These are phyloP conservation scores for Leucophora obtusa DNA, from an alignment of 2,888 invertebrate species.

Conservation along the genomic window DNA sequence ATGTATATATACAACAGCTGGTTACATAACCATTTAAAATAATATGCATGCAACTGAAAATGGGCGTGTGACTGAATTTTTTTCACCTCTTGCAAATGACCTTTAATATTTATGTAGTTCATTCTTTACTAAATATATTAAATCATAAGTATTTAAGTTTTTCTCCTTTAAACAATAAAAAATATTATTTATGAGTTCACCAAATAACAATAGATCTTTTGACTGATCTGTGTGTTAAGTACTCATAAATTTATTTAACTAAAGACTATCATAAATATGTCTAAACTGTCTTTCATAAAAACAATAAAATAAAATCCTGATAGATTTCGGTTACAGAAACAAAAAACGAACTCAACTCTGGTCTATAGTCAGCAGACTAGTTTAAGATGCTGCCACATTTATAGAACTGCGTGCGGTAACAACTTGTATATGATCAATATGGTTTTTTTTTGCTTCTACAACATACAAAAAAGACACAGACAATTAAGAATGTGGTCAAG, in stretches of 20 bases:
- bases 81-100: no score
- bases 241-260: slow-evolving; percentile 55
- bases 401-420: background rate
- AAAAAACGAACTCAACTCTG: background rate
- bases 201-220: slow-evolving; percentile 13
- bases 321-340: slow-evolving; percentile 9
- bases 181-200: slow-evolving; percentile 47
- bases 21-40: background rate
- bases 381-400: background rate
- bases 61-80: no score
- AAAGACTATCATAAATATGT: slow-evolving; percentile 56
- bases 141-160: background rate
- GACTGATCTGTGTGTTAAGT: slow-evolving; percentile 30
- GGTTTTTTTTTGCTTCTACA: no score
- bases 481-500: slow-evolving; percentile 44
- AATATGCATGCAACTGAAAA: slow-evolving; percentile 20
- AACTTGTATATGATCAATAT: background rate
- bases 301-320: slow-evolving; percentile 12
- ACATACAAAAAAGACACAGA: background rate
- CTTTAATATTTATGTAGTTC: no score
- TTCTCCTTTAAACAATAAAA: slow-evolving; percentile 31
- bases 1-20: no score
- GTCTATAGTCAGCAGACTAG: background rate
- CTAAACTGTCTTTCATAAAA: slow-evolving; percentile 48
- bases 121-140: no score